phyloP scores from a whole-genome alignment of 2,888 invertebrate genomes.

The Epistrophella euchroma region DNA sequence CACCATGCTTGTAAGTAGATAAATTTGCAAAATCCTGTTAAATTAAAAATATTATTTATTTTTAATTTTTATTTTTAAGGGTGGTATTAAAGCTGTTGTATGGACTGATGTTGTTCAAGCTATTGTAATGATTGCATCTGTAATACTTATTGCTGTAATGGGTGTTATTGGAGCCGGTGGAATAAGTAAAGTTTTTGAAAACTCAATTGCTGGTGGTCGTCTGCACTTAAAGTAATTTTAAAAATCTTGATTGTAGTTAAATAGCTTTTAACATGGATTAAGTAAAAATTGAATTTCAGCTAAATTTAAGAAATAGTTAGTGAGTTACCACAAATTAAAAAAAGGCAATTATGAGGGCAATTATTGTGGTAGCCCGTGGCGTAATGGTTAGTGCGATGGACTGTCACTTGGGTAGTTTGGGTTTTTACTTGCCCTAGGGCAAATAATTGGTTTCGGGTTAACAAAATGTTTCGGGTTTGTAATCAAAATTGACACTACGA shows the following conservation, averaged over 20 bases:
- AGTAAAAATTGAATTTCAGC: no score
- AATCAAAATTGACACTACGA: no score
- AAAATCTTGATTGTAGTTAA: background rate
- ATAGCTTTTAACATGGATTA: no score
- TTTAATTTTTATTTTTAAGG: conserved; percentile 75
- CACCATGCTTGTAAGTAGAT: conserved; percentile 84
- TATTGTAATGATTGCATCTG: conserved; percentile 80
- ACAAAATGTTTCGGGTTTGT: no score
- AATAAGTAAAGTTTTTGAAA: conserved; percentile 78
- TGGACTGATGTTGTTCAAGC: conserved; percentile 84
- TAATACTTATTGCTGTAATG: conserved; percentile 79
- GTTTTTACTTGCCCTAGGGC: no score
- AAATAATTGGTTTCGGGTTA: no score
- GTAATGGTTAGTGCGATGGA: no score
- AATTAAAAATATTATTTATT: background rate
- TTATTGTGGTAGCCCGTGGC: no score
- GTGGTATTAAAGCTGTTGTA: conserved; percentile 83
- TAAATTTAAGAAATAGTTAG: no score
- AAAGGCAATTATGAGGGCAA: no score
- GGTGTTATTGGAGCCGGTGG: conserved; percentile 81
- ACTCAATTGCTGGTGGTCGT: conserved; percentile 78
- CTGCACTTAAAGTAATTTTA: conserved; percentile 78
- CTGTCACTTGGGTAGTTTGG: no score
- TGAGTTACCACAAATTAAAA: no score
- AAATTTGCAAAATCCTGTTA: background rate